A percentile compares a stretch with the other conserved stretches of the same genome.
Conservation (phyloP, 1,140 invertebrate genomes). For the Drosophila oshimai region DNA sequence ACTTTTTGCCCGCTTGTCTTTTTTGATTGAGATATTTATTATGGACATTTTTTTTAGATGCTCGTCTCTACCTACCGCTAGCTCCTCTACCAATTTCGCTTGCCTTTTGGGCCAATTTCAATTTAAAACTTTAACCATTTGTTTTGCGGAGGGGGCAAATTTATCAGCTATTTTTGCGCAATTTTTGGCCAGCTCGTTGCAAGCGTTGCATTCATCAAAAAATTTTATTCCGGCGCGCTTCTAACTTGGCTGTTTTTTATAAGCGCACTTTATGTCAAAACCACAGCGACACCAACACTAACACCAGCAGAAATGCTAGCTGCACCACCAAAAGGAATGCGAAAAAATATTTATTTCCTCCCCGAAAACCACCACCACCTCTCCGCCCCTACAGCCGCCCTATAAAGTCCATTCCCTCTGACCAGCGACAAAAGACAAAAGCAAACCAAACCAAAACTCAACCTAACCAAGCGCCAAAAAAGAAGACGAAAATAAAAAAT, state of each 20-base stretch:
- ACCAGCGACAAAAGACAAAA: constrained; percentile 54
- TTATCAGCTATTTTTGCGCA: constrained; percentile 74
- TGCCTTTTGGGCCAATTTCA: constrained; percentile 74
- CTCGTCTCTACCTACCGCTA: background rate
- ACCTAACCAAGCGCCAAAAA: constrained; percentile 27
- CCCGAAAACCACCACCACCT: background rate
- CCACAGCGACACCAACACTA: constrained; percentile 63
- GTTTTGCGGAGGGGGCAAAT: constrained; percentile 64
- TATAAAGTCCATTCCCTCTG: constrained; percentile 7
- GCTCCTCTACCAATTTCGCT: constrained; percentile 24
- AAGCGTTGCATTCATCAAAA: constrained; percentile 75
- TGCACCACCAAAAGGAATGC: constrained; percentile 57
- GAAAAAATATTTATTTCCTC: constrained; percentile 54
- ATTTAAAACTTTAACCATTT: constrained; percentile 78
- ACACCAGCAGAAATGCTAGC: constrained; percentile 19
- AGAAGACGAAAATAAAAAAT: constrained; percentile 29
- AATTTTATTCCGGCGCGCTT: constrained; percentile 62
- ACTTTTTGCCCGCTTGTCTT: constrained; percentile 56
- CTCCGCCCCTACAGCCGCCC: background rate
- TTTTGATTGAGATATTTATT: constrained; percentile 79
- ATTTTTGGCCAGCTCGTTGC: constrained; percentile 46
- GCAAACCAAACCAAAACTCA: constrained; percentile 32
- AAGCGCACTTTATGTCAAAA: constrained; percentile 80
- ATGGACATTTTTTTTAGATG: constrained; percentile 52
- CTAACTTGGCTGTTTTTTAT: constrained; percentile 78